A percentile compares a stretch with the other conserved stretches of the same genome.
These are phyloP conservation scores for Saturnia pavonia DNA, from an alignment of 2,888 invertebrate genomes.

Conservation along the genomic window DNA sequence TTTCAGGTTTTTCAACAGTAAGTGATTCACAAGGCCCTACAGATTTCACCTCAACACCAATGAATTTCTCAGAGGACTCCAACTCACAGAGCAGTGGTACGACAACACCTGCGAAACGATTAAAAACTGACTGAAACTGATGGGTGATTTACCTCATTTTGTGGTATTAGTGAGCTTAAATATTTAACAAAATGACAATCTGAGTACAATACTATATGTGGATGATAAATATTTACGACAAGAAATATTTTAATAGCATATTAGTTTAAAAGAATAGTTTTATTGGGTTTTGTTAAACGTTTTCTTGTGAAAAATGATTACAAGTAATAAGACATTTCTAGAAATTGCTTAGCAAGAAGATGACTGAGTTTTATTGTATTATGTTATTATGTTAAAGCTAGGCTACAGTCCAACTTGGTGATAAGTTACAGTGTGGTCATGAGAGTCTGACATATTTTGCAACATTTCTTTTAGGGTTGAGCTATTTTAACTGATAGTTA, in stretches of 20 bases:
- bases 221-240: background rate
- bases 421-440: background rate
- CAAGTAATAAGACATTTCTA: background rate
- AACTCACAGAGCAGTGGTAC: constrained; percentile 94
- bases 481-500: too few species aligned
- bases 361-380: background rate
- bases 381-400: background rate
- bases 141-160: constrained; percentile 3
- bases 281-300: background rate
- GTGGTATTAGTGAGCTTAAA: constrained; percentile 16
- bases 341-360: background rate
- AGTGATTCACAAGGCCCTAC: constrained; percentile 95
- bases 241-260: background rate
- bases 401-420: background rate
- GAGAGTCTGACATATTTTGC: background rate
- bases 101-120: constrained; percentile 85
- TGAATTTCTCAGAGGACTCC: constrained; percentile 95
- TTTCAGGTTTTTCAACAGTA: constrained; percentile 92
- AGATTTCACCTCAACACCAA: constrained; percentile 91
- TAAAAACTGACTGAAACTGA: constrained; percentile 86
- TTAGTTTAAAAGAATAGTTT: background rate
- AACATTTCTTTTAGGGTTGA: background rate
- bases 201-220: constrained; percentile 18
- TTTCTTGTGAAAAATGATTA: background rate
- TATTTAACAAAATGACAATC: background rate